These are phyloP conservation scores for Alviniconcha strummeri DNA, from an alignment of 2,888 invertebrate genomes.

Conservation along the genomic window DNA sequence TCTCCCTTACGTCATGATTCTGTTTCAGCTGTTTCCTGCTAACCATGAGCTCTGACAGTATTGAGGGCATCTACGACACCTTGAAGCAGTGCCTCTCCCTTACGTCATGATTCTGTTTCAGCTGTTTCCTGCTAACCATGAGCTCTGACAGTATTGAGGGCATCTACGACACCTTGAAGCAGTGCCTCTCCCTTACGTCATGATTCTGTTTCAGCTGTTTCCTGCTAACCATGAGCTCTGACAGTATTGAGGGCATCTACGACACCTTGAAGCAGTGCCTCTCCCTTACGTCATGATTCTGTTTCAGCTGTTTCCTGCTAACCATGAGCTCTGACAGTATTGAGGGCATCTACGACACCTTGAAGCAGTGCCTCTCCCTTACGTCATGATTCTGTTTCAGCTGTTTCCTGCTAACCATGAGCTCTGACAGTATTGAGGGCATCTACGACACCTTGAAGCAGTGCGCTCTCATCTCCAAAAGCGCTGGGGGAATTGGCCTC, in stretches of 20 bases:
- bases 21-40: constrained; percentile 88
- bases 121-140: constrained; percentile 96
- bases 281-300: too few species aligned
- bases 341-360: constrained; percentile 93
- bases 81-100: constrained; percentile 92
- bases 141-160: constrained; percentile 94
- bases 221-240: constrained; percentile 92
- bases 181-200: constrained; percentile 83
- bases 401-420: constrained; percentile 96
- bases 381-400: constrained; percentile 73
- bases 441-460: constrained; percentile 93
- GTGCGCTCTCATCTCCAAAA: constrained; percentile 97
- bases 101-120: too few species aligned
- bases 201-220: constrained; percentile 83
- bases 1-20: too few species aligned
- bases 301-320: constrained; percentile 88
- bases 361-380: constrained; percentile 87
- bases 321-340: constrained; percentile 96
- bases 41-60: constrained; percentile 94
- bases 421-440: constrained; percentile 94
- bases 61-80: constrained; percentile 95
- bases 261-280: constrained; percentile 93
- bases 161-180: constrained; percentile 91
- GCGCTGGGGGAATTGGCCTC: constrained; percentile 96
- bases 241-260: constrained; percentile 95